Percentiles rank a stretch among this genome's conserved stretches.
phyloP scores from a whole-genome alignment of 2,888 invertebrate genomes.

The Drosophila histrio region DNA sequence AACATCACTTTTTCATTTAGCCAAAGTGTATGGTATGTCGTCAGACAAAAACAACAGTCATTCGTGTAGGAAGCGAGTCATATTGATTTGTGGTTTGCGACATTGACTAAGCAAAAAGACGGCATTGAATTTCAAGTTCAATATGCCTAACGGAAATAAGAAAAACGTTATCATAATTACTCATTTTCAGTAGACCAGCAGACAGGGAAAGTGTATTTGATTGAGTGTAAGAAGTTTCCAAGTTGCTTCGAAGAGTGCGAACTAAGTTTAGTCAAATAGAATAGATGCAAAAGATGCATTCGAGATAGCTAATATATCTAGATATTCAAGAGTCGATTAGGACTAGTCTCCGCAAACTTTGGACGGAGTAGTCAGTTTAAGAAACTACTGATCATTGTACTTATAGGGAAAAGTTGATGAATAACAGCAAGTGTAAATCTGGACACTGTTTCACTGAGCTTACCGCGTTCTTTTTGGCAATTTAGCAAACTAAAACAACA shows the following conservation, averaged over 20 bases:
- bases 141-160: background rate
- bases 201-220: background rate
- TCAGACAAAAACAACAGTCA: constrained; percentile 1
- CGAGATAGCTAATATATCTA: too few relatives aligned
- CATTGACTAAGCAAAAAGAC: background rate
- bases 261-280: too few relatives aligned
- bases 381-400: too few relatives aligned
- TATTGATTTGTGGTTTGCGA: constrained; percentile 24
- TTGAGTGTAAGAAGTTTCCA: background rate
- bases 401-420: too few relatives aligned
- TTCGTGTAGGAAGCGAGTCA: constrained; percentile 12
- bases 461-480: too few relatives aligned
- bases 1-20: constrained; percentile 37
- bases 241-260: background rate
- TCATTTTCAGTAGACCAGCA: background rate
- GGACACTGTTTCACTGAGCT: too few relatives aligned
- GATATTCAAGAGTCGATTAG: too few relatives aligned
- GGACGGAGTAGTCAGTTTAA: too few relatives aligned
- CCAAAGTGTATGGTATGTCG: constrained; percentile 9
- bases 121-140: background rate
- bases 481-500: too few relatives aligned
- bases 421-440: too few relatives aligned
- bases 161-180: background rate
- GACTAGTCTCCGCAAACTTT: too few relatives aligned
- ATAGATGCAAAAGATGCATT: too few relatives aligned